Conservation (phyloP, 2,797 vertebrate genomes). For the Etheostoma nigrum region DNA sequence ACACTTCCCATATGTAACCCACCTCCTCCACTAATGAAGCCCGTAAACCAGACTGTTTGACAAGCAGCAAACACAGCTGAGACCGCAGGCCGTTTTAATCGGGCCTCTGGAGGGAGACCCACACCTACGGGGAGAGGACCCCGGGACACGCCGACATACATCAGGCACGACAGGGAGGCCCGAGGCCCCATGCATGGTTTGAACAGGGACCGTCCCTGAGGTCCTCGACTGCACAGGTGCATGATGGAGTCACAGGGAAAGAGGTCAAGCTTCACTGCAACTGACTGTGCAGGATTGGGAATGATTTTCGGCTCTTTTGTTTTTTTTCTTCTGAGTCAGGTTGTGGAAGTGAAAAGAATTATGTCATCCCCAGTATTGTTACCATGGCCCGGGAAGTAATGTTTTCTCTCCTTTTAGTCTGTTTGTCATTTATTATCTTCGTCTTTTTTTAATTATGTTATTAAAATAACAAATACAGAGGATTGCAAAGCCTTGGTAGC, state of each 20-base stretch:
- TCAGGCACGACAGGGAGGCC: slow-evolving; percentile 77
- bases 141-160: slow-evolving; percentile 74
- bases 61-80: slow-evolving; percentile 85
- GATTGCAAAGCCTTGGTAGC: not conserved
- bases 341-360: slow-evolving; percentile 51
- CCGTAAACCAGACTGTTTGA: slow-evolving; percentile 83
- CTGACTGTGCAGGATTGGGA: slow-evolving; percentile 52
- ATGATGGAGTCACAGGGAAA: slow-evolving; percentile 66
- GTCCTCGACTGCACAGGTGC: slow-evolving; percentile 76
- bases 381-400: not conserved
- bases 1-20: slow-evolving; percentile 82
- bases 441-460: not conserved
- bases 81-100: slow-evolving; percentile 81
- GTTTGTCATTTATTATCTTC: not conserved
- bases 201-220: slow-evolving; percentile 59
- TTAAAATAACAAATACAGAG: slow-evolving; percentile 5
- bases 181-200: slow-evolving; percentile 57
- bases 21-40: slow-evolving; percentile 79
- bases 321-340: slow-evolving; percentile 42
- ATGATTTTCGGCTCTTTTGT: slow-evolving; percentile 7
- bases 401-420: not conserved
- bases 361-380: slow-evolving; percentile 43
- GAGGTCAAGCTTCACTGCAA: slow-evolving; percentile 58
- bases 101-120: slow-evolving; percentile 76
- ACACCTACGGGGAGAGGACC: slow-evolving; percentile 69